A percentile compares a stretch with the other conserved stretches of the same genome.
Conservation (phyloP, 2,888 invertebrate genomes). For the Notodonta ziczac region DNA sequence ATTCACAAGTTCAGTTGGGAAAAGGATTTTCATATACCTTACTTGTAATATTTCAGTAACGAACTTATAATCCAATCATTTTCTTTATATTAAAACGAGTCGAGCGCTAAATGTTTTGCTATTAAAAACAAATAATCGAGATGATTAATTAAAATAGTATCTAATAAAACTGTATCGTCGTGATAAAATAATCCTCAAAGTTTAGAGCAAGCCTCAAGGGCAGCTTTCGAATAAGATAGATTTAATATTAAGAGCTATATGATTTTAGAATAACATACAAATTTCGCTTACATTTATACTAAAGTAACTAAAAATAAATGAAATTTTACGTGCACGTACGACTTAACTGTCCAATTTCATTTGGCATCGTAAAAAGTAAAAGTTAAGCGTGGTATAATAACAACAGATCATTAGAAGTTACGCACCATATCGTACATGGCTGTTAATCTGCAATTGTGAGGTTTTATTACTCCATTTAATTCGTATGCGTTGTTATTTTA, state of each 20-base stretch:
- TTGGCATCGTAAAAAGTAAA: slow-evolving; percentile 50
- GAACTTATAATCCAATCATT: too few species aligned
- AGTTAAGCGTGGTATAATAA: slow-evolving; percentile 49
- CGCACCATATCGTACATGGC: slow-evolving; percentile 22
- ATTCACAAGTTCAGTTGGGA: too few species aligned
- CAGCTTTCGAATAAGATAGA: slow-evolving; percentile 13
- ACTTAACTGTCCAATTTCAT: slow-evolving; percentile 23
- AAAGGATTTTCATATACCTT: too few species aligned
- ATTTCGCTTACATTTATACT: slow-evolving; percentile 13
- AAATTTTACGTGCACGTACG: slow-evolving; percentile 31
- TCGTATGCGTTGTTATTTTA: slow-evolving; percentile 11
- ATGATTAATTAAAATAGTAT: too few species aligned
- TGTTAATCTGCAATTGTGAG: slow-evolving; percentile 11
- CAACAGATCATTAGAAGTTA: slow-evolving; percentile 38
- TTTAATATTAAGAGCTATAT: slow-evolving; percentile 8
- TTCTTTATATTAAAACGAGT: too few species aligned
- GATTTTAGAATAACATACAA: too few species aligned
- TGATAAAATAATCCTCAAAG: too few species aligned
- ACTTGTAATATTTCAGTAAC: too few species aligned
- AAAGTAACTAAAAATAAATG: slow-evolving; percentile 11
- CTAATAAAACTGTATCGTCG: too few species aligned
- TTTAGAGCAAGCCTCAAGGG: slow-evolving; percentile 1
- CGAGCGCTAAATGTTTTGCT: too few species aligned
- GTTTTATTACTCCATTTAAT: slow-evolving; percentile 15
- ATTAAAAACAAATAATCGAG: too few species aligned